Base-by-base conservation (phyloP, 2,113 vertebrate species). In the Amia ocellicauda region DNA sequence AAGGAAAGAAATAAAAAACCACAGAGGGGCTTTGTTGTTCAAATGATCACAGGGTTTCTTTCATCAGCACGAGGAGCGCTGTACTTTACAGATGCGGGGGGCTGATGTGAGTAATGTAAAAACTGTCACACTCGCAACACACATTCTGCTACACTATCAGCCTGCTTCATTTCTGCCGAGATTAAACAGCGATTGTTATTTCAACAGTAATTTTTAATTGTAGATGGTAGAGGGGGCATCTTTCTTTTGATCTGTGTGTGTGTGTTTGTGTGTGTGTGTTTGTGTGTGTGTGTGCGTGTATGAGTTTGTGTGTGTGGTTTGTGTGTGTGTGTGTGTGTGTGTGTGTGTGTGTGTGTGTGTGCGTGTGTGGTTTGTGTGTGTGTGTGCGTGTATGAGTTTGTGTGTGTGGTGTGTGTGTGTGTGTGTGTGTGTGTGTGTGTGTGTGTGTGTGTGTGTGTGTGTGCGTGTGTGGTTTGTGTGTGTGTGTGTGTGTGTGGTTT, bases 31-130 rank as follows among this genome's bases (percentile, higher is more conserved):
- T 90, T 88, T 90, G 88, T 90, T 89, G 88, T 88, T 72, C 71
- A 72, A 79, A 77, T 77, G 81, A 89, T 89, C 86, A 88, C 73
- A 89, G 83, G 75, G 78, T 69, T 67, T 64, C 87, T 90, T 90
- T 90, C 84, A 90, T 88, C 87, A 86, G 77, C 77, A 40, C 28
- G 29, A 41, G 56, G 22, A n/a, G 11, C 16, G 2, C 31, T 23
- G 27, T 58, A 41, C 56, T 22, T 58, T 29, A 58, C 19, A 22
- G 40, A 47, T n/a, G 13, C 14, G 31, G 16, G 43, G 43, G 7
- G 43, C 13, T 47, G 13, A 8, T 3, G 43, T 14, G 43, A 47
- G 13, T 8, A 14, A 3, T 47, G 43, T 47, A n/a, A 47, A 47
- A 14, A 14, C 43, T 47, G 43, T 47, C 43, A 47, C 43, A 13